Evolutionary conservation across 2,113 vertebrate species (phyloP).

Genomic region (Apteryx mantelli): DNA sequence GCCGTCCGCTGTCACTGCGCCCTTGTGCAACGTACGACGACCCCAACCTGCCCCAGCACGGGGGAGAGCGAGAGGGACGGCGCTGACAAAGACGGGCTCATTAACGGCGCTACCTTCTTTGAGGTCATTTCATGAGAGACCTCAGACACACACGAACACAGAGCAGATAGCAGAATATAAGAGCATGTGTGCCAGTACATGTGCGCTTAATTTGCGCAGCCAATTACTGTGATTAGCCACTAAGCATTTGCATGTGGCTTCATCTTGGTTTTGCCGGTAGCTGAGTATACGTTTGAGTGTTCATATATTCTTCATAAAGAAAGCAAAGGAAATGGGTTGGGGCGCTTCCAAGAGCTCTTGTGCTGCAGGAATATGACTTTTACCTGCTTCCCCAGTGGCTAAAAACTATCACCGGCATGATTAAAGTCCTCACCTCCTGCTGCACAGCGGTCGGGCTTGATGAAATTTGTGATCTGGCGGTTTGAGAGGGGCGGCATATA

Average conservation of each 20-base stretch:
- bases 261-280: rapidly evolving
- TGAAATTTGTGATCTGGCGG: not conserved
- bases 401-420: rapidly evolving
- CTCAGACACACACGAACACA: rapidly evolving
- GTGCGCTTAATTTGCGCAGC: rapidly evolving
- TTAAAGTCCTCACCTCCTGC: not conserved
- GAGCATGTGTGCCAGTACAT: rapidly evolving
- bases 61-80: not conserved
- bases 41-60: rapidly evolving
- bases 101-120: rapidly evolving
- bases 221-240: rapidly evolving
- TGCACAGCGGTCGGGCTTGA: not conserved
- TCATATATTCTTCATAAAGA: rapidly evolving
- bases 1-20: not conserved
- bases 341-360: not conserved
- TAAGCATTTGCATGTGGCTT: rapidly evolving
- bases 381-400: not conserved
- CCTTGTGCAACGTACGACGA: not conserved
- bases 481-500: rapidly evolving
- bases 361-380: not conserved
- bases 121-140: not conserved
- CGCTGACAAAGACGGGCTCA: rapidly evolving
- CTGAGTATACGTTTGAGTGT: rapidly evolving
- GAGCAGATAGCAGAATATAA: not conserved
- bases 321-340: not conserved